Base-by-base conservation (phyloP, 2,113 vertebrate species). In the Holacanthus passer region DNA sequence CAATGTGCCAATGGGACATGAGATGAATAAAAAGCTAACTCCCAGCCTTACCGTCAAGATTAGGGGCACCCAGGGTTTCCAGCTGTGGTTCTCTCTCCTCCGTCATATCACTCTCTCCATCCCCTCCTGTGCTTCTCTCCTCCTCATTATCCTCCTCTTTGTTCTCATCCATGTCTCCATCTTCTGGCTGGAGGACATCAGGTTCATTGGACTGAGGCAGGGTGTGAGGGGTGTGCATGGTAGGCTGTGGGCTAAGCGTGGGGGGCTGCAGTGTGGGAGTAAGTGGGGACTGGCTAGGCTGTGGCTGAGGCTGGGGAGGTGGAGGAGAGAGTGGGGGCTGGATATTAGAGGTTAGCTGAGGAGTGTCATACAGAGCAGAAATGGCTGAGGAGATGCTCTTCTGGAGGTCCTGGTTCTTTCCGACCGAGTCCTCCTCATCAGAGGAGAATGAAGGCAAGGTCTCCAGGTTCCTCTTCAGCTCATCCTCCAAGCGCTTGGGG, bases 371-470 rank as follows among this genome's bases (percentile, higher is more conserved):
- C 5, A 98, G 95, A 43, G 97, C 97, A 0, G 97, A 98, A 86
- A 98, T 98, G 75, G 97, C 97, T 0, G 97, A 98, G 27, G 97
- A 97, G 80, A 98, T 98, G 94, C 97, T 97, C 88, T 98, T 98
- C 92, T 98, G 97, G 31, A 98, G 95, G 86, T 98, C 97, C 89
- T 98, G 96, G 90, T 98, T 98, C 93, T 98, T 98, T 81, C 97
- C 96, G 0, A 98, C 97, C 0, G 97, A 98, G 88, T 98, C 97
- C 66, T 98, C 97, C 87, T 98, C 97, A 0, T 98, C 97, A 0
- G 97, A 98, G 2, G 97, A 98, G 89, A 98, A 98, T 0, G 97
- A 98, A 0, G 97, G 97, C 59, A 98, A 85, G 0, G 97, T 98
- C 94, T 98, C 97, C 41, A 98, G 93, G 88, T 98, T 98, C 35